Conservation (phyloP, 2,797 vertebrate species). For the Delichon dasypus region DNA sequence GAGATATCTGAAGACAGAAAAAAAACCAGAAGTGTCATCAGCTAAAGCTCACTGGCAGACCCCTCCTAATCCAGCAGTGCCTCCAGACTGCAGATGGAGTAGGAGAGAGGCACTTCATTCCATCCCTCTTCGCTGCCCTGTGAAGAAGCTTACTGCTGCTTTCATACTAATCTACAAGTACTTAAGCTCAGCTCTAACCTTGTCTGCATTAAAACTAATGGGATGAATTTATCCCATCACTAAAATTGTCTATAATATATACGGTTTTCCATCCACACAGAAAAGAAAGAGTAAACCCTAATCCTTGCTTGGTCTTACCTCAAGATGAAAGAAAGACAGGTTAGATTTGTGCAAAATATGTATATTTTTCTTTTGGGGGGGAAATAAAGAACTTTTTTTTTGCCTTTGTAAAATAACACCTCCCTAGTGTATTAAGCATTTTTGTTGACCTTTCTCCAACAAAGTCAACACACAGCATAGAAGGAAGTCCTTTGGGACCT, state of each 20-base stretch:
- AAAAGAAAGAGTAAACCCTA: conserved; percentile 6
- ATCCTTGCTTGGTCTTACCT: background rate
- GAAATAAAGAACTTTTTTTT: background rate
- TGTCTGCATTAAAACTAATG: conserved; percentile 51
- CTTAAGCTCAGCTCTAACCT: background rate
- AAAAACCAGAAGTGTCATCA: background rate
- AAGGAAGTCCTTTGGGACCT: background rate
- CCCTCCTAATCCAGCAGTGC: background rate
- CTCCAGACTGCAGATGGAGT: background rate
- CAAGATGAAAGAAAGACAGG: background rate
- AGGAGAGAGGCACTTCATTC: background rate
- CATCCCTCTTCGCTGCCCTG: background rate
- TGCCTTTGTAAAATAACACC: background rate
- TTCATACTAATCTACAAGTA: background rate
- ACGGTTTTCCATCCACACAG: background rate
- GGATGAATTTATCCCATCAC: conserved; percentile 31
- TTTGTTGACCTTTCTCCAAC: background rate
- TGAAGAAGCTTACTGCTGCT: background rate
- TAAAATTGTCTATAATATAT: background rate
- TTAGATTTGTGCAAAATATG: background rate
- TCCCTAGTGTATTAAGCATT: background rate
- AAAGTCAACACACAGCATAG: background rate
- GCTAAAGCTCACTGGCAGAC: background rate
- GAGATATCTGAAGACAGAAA: conserved; percentile 84
- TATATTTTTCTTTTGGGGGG: background rate